These are phyloP conservation scores for Tupaia chinensis DNA, from an alignment of 2,113 vertebrate genomes.

Conservation along the genomic window DNA sequence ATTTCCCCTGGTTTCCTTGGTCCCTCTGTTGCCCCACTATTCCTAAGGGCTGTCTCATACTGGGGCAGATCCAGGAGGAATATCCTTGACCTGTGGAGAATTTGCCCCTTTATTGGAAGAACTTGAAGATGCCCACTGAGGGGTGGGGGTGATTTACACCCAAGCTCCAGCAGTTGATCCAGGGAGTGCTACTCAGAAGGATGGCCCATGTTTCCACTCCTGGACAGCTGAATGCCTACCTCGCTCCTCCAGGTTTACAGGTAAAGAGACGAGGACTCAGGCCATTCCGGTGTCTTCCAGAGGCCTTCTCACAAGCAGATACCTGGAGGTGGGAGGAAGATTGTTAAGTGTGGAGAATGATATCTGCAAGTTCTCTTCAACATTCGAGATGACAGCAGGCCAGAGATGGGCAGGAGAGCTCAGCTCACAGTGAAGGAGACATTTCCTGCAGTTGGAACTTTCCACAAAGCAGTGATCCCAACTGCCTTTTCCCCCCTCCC, in stretches of 20 bases:
- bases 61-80: neutral
- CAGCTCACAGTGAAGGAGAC: neutral
- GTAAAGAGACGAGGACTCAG: neutral
- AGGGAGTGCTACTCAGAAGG: neutral
- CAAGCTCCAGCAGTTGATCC: neutral
- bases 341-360: neutral
- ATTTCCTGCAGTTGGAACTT: neutral
- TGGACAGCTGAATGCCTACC: neutral
- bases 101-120: neutral
- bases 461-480: neutral
- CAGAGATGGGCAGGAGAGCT: neutral
- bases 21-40: neutral
- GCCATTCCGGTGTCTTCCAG: neutral
- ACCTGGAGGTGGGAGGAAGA: neutral
- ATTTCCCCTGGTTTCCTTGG: neutral
- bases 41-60: neutral
- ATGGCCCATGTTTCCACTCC: neutral
- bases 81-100: neutral
- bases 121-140: neutral
- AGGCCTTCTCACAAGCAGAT: neutral
- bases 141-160: neutral
- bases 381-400: neutral
- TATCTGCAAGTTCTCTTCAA: neutral
- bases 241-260: neutral
- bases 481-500: neutral